Evolutionary conservation across 2,888 invertebrate genomes (phyloP), one percentile per base, ranked within the genome.

Genomic region (Cataglyphis cursor): DNA sequence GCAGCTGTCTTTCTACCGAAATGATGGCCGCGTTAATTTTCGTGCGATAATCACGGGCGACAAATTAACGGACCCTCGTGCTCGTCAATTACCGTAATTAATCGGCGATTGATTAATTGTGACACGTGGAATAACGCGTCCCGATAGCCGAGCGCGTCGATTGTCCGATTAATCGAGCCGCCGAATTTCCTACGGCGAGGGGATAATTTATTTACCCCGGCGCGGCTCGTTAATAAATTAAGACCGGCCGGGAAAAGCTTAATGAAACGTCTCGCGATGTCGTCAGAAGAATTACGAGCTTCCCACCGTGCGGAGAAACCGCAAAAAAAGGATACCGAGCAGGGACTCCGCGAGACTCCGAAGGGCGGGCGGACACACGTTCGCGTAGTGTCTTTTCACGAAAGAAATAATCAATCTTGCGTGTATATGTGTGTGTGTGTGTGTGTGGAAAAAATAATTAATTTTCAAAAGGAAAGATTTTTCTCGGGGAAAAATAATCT

Each of bases 231-330:
- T 80, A 80, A 80, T 72, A 70, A 70, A 48, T 41, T 80, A 86
- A 74, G 68, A 83, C 72, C 48, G 62, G 66, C 70, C 70, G 54
- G n/a, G n/a, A 82, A n/a, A 83, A 86, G 83, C 88, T 76, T 86
- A 86, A 88, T 82, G 88, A 88, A 88, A 88, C 75, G 83, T 87
- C 86, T 76, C 86, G 81, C 57, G 64, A 74, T 74, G 88, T 82
- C 85, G 73, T 64, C 57, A 41, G 61, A 76, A 81, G 83, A 88
- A 59, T 88, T 85, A 87, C 84, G 86, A 75, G 73, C 75, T 24
- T 81, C 61, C 82, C 41, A 24, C 12, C 4, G 66, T 24, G 76
- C 21, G 41, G 31, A 31, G 21, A 61, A 21, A 28, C 61, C 68
- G 51, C 73, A 78, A 84, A 86, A 84, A 86, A 81, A 86, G 84